A percentile compares a stretch with the other conserved stretches of the same genome.
Conservation (phyloP, 2,113 vertebrate genomes). For the Corythornis vintsioides region DNA sequence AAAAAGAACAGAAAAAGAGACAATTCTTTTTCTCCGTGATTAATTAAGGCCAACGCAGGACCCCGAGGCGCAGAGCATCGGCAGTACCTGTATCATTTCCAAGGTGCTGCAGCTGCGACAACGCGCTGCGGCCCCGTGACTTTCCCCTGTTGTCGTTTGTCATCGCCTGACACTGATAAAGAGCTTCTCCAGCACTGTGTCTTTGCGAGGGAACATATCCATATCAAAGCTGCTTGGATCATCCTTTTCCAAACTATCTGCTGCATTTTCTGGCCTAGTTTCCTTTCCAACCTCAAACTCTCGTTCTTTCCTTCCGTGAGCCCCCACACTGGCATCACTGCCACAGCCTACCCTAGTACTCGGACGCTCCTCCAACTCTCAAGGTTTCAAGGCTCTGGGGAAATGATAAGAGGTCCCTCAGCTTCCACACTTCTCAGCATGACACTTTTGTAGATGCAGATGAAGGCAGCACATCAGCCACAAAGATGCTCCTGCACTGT, state of each 20-base stretch:
- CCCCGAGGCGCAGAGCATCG: constrained; percentile 37
- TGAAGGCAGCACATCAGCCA: not conserved
- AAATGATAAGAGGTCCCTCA: not conserved
- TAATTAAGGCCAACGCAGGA: constrained; percentile 62
- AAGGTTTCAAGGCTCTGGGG: not conserved
- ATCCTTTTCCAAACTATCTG: constrained; percentile 45
- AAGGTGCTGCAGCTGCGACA: constrained; percentile 74
- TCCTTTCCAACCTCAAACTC: not conserved
- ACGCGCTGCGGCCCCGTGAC: constrained; percentile 65
- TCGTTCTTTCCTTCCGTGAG: not conserved
- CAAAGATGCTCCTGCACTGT: not conserved
- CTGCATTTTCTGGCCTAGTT: constrained; percentile 36
- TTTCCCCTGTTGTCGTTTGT: constrained; percentile 77
- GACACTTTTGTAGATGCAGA: not conserved
- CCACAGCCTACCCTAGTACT: not conserved
- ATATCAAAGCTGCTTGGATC: constrained; percentile 69
- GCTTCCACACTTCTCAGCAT: not conserved
- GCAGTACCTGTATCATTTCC: constrained; percentile 70
- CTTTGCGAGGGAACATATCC: constrained; percentile 68
- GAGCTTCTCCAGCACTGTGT: constrained; percentile 69
- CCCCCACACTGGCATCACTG: accelerated
- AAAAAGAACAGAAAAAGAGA: not conserved
- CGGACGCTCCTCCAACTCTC: not conserved
- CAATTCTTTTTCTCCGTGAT: constrained; percentile 48
- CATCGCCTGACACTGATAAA: constrained; percentile 82